Base-by-base conservation (phyloP, 2,113 vertebrate species). In the Athene cunicularia region DNA sequence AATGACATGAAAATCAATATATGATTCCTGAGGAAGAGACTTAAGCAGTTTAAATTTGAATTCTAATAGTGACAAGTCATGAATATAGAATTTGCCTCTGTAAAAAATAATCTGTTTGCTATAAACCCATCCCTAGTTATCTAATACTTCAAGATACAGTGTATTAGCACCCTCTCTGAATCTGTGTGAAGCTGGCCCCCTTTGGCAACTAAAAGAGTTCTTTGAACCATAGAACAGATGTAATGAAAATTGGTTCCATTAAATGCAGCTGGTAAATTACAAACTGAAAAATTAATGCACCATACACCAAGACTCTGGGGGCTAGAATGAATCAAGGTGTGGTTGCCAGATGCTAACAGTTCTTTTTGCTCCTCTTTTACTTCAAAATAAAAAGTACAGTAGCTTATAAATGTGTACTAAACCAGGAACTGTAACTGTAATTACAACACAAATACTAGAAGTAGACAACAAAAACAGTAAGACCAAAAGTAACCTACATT, bases 241-340 rank as follows among this genome's bases (percentile, higher is more conserved):
- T 98, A 98, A 98, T 98, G 98, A 98, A 98, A 98, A 98, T 98
- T 98, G 98, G 98, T 98, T 98, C 98, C 97, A 98, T 98, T 98
- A 98, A 98, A 98, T 98, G 98, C 98, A 98, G 97, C 98, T 98
- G 98, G 97, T 90, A 98, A 98, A 98, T 98, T 98, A 98, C 98
- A 98, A 98, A 98, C 97, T 98, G 97, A 98, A 98, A 98, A 98
- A 98, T 98, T 98, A 98, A 98, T 98, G 98, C 98, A 97, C 96
- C 97, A 97, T 98, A 94, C 96, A 94, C 96, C 97, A 91, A 59
- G 97, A 97, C 98, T 98, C 98, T 93, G 76, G 98, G 93, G 98
- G 97, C 95, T 93, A 92, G 91, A 97, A 95, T 96, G 98, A 97
- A 96, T 96, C 97, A 98, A 98, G 98, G 98, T 98, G 98, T 97